Evolutionary conservation across 2,113 vertebrate species (phyloP), one percentile per base, ranked within the genome.

Genomic region (Leptocoma aspasia): DNA sequence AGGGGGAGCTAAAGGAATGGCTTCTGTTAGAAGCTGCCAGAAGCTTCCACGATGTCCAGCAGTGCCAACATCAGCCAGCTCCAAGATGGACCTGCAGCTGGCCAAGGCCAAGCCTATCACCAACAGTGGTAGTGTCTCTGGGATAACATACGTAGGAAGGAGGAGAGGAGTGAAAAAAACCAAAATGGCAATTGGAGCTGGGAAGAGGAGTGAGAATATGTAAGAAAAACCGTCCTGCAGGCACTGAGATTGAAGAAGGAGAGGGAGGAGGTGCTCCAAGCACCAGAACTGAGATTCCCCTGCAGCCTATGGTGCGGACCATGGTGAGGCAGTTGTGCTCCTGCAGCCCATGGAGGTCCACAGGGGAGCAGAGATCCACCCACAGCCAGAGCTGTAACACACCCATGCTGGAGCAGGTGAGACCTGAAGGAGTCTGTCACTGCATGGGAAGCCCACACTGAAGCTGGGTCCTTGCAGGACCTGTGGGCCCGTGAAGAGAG

Each of bases 41-140:
- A 69, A 86, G 24, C 17, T 63, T 69, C 42, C 23, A 33, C 11
- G 50, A 7, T 11, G 27, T 44, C 27, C 17, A 18, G 45, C 23
- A 75, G 35, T 69, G 37, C 47, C 26, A 47, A 28, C 31, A 31
- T 13, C 45, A 80, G 45, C 18, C 11, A 41, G 15, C 70, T 45
- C 37, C 24, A 39, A 39, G 42, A n/a, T 0, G 1, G 42, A 76
- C 21, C 4, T 0, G 0, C 41, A 28, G 6, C 20, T 73, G 72
- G 35, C 26, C 57, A 71, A 57, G 44, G 6, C 18, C 13, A 31
- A 61, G 15, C 6, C 27, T 27, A 7, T 28, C 35, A 30, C 9
- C 7, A 30, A 6, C 3, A 18, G 16, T 14, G 23, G 11, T 15
- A 26, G 35, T 0, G 0, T 24, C 21, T 65, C 57, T 53, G 52